A percentile compares a stretch with the other conserved stretches of the same genome.
Conservation (phyloP, 1,140 invertebrate species). For the Drosophila ercepeae region DNA sequence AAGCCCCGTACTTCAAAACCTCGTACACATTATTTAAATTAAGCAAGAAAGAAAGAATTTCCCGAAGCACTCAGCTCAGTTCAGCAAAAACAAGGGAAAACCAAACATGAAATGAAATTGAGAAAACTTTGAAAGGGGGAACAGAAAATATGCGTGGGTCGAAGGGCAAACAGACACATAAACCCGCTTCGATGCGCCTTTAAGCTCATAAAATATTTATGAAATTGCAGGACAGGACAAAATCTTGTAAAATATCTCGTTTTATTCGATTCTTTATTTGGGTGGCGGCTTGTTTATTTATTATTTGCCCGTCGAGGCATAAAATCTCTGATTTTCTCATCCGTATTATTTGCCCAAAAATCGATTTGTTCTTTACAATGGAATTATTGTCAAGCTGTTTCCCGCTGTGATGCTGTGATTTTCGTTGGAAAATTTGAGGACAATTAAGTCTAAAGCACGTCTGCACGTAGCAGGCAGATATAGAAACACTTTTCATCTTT, state of each 20-base stretch:
- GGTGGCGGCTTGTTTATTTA: slow-evolving; percentile 38
- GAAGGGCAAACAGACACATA: slow-evolving; percentile 18
- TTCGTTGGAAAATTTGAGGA: slow-evolving; percentile 6
- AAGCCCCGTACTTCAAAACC: slow-evolving; percentile 18
- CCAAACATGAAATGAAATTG: slow-evolving; percentile 37
- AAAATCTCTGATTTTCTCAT: slow-evolving; percentile 49
- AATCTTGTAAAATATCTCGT: slow-evolving; percentile 42
- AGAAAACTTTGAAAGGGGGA: slow-evolving; percentile 12
- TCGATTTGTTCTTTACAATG: slow-evolving; percentile 14
- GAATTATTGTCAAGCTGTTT: background rate
- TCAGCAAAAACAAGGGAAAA: background rate
- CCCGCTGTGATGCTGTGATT: background rate
- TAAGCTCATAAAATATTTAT: slow-evolving; percentile 77
- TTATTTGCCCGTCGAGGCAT: slow-evolving; percentile 37
- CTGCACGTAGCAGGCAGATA: background rate
- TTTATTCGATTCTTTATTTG: slow-evolving; percentile 22
- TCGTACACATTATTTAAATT: slow-evolving; percentile 42
- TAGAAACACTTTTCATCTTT: slow-evolving; percentile 10
- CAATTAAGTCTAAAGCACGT: slow-evolving; percentile 19
- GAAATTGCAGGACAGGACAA: slow-evolving; percentile 48
- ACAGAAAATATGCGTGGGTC: slow-evolving; percentile 26
- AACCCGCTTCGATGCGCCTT: slow-evolving; percentile 42
- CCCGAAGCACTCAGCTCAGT: background rate
- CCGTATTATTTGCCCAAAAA: slow-evolving; percentile 1
- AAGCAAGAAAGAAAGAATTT: slow-evolving; percentile 33